Evolutionary conservation across 2,888 invertebrate genomes (phyloP).

Genomic region (Labia minor): DNA sequence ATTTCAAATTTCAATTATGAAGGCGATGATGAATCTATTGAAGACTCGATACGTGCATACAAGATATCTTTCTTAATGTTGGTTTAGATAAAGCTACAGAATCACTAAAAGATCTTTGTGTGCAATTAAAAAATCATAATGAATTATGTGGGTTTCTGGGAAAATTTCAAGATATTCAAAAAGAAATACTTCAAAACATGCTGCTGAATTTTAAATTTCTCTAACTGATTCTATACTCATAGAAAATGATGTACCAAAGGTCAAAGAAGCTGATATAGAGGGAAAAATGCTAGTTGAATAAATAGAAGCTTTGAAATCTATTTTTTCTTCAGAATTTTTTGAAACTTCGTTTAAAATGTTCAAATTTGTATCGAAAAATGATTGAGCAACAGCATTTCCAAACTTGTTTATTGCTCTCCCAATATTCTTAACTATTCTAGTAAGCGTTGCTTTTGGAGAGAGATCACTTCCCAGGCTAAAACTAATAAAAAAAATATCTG

Average conservation of each 20-base stretch:
- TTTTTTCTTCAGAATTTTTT: constrained; percentile 1
- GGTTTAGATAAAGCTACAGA: background rate
- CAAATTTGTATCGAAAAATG: background rate
- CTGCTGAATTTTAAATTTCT: background rate
- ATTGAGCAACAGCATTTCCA: constrained; percentile 1
- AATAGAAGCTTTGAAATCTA: constrained; percentile 7
- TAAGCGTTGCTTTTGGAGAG: constrained; percentile 7
- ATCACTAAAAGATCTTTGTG: background rate
- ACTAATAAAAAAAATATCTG: constrained; percentile 4
- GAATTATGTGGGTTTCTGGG: constrained; percentile 3
- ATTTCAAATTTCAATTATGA: constrained; percentile 6
- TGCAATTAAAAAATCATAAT: constrained; percentile 1
- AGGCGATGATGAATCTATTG: constrained; percentile 6
- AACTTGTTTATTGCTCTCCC: constrained; percentile 4
- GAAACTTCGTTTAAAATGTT: background rate
- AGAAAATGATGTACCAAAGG: constrained; percentile 4
- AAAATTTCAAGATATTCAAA: background rate
- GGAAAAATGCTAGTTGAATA: background rate
- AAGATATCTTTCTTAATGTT: constrained; percentile 7
- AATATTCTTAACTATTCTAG: constrained; percentile 1
- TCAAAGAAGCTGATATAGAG: background rate
- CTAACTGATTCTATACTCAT: background rate
- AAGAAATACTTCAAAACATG: constrained; percentile 7
- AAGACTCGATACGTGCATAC: background rate
- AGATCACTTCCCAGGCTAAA: constrained; percentile 1